Conservation (phyloP, 2,113 vertebrate species). For the Chloebia gouldiae region DNA sequence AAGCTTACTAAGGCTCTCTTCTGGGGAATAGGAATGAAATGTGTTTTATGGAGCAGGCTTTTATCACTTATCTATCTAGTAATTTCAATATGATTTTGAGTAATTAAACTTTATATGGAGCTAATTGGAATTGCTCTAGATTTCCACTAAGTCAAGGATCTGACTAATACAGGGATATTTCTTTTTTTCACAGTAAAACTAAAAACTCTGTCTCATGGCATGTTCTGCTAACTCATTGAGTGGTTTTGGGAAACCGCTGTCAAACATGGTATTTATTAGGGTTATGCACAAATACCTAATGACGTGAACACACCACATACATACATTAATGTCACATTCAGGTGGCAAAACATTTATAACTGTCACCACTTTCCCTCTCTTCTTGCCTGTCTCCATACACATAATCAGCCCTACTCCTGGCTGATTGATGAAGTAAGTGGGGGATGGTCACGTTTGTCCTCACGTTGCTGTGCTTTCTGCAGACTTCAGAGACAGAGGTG, state of each 20-base stretch:
- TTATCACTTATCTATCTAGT: not conserved
- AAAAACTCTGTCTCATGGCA: not conserved
- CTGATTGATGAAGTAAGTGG: not conserved
- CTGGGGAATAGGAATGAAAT: not conserved
- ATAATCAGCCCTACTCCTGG: not conserved
- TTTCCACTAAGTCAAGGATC: not conserved
- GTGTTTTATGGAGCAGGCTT: not conserved
- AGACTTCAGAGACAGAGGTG: not conserved
- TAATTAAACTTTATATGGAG: not conserved
- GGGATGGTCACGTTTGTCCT: not conserved
- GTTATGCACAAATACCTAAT: not conserved
- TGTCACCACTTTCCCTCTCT: not conserved
- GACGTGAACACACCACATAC: not conserved
- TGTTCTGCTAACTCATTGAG: not conserved
- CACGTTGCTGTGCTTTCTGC: not conserved
- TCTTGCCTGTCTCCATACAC: not conserved
- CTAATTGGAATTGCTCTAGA: not conserved
- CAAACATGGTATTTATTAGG: not conserved
- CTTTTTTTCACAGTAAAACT: not conserved
- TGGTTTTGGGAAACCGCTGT: slow-evolving; percentile 10
- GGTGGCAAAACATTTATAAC: slow-evolving; percentile 30
- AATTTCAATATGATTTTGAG: not conserved
- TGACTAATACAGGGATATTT: not conserved
- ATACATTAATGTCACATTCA: slow-evolving; percentile 20
- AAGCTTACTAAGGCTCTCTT: not conserved